These are phyloP conservation scores for Chirona hameri DNA, from an alignment of 2,888 invertebrate genomes.

Conservation along the genomic window DNA sequence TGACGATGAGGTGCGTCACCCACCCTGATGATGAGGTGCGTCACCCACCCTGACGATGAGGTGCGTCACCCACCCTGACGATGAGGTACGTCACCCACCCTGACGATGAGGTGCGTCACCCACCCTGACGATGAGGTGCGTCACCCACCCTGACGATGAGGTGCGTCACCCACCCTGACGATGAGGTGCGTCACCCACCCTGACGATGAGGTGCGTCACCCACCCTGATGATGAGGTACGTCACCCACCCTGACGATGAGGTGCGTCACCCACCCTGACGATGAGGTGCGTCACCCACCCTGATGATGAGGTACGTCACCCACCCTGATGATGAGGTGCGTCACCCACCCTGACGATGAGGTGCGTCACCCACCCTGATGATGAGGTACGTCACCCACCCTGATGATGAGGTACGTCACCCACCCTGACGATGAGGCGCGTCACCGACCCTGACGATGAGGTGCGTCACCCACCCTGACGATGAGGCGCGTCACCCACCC, in stretches of 20 bases:
- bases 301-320: too few species aligned
- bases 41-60: too few species aligned
- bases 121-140: not conserved
- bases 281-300: not conserved
- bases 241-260: not conserved
- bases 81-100: too few species aligned
- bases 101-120: not conserved
- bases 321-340: too few species aligned
- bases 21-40: too few species aligned
- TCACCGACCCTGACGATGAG: too few species aligned
- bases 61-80: too few species aligned
- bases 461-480: not conserved
- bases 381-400: not conserved
- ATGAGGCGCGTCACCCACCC: not conserved
- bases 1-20: too few species aligned
- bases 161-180: constrained; percentile 54
- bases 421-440: too few species aligned
- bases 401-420: constrained; percentile 51
- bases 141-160: not conserved
- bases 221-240: not conserved
- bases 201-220: constrained; percentile 50
- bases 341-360: too few species aligned
- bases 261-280: not conserved
- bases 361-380: not conserved
- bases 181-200: constrained; percentile 65